Evolutionary conservation across 2,888 invertebrate genomes (phyloP).

Genomic region (Branchellion lobata): DNA sequence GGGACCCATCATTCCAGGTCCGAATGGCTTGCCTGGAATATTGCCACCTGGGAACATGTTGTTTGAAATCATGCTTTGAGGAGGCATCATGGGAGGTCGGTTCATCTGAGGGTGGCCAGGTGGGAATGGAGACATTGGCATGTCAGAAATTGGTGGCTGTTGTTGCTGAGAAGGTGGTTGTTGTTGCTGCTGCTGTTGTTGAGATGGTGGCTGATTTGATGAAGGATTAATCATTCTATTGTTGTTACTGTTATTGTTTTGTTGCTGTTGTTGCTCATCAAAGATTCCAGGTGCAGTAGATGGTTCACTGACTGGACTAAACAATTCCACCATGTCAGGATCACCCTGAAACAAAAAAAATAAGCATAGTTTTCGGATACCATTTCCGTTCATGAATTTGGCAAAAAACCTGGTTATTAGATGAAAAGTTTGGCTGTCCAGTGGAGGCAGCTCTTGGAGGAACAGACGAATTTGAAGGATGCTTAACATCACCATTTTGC

Average conservation of each 20-base stretch:
- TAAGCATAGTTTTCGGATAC: neutral
- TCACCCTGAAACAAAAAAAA: slow-evolving; percentile 24
- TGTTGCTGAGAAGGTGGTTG: slow-evolving; percentile 1
- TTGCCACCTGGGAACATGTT: slow-evolving; percentile 39
- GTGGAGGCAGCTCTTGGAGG: slow-evolving; percentile 45
- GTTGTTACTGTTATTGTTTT: slow-evolving; percentile 29
- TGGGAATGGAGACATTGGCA: slow-evolving; percentile 47
- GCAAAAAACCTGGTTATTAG: slow-evolving; percentile 24
- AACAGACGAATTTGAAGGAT: slow-evolving; percentile 38
- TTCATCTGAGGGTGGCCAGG: slow-evolving; percentile 9
- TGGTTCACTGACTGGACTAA: slow-evolving; percentile 46
- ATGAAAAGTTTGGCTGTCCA: slow-evolving; percentile 42
- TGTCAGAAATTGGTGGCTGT: slow-evolving; percentile 29
- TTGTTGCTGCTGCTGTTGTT: slow-evolving; percentile 2
- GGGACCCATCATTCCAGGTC: slow-evolving; percentile 30
- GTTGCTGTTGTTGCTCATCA: slow-evolving; percentile 36
- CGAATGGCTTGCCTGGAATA: slow-evolving; percentile 34
- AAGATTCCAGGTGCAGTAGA: slow-evolving; percentile 43
- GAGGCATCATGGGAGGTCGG: slow-evolving; percentile 30
- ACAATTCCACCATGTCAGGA: slow-evolving; percentile 41
- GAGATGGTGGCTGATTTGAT: slow-evolving; percentile 8
- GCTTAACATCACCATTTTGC: slow-evolving; percentile 42
- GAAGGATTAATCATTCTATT: slow-evolving; percentile 33
- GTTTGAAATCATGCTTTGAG: slow-evolving; percentile 15
- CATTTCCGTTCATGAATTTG: neutral